These are phyloP conservation scores for Nephrotoma appendiculata DNA, from an alignment of 2,888 invertebrate species.

Conservation along the genomic window DNA sequence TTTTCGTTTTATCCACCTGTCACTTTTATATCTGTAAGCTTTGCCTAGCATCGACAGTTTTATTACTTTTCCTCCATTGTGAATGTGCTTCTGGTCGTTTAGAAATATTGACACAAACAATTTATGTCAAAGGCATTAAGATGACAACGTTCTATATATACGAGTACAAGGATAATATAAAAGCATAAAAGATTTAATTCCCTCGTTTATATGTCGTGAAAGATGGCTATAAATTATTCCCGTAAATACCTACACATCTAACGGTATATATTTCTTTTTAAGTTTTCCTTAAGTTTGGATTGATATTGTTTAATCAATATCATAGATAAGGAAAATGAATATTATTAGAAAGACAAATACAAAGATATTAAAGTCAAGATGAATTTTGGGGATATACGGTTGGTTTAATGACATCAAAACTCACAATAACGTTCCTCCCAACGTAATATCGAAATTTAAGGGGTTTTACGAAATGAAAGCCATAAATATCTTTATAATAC, in stretches of 20 bases:
- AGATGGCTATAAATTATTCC: no score
- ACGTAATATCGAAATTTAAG: neutral
- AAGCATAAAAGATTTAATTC: neutral
- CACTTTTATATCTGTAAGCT: no score
- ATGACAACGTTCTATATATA: neutral
- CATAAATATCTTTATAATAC: neutral
- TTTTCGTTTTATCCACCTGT: no score
- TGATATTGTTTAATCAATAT: neutral
- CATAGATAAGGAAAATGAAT: neutral
- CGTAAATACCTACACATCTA: neutral
- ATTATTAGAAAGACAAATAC: neutral
- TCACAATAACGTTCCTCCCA: no score
- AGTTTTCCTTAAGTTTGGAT: neutral
- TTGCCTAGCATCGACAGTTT: no score
- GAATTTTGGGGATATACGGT: no score
- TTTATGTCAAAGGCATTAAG: neutral
- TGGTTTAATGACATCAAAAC: neutral
- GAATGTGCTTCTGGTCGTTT: neutral
- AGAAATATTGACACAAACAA: neutral
- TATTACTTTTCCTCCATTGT: neutral
- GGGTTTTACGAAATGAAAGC: neutral
- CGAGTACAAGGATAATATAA: neutral
- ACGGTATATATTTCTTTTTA: neutral
- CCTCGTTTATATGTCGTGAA: neutral
- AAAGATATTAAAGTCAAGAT: neutral